Evolutionary conservation across 2,797 vertebrate genomes (phyloP).

Genomic region (Malacoctenus gilli): DNA sequence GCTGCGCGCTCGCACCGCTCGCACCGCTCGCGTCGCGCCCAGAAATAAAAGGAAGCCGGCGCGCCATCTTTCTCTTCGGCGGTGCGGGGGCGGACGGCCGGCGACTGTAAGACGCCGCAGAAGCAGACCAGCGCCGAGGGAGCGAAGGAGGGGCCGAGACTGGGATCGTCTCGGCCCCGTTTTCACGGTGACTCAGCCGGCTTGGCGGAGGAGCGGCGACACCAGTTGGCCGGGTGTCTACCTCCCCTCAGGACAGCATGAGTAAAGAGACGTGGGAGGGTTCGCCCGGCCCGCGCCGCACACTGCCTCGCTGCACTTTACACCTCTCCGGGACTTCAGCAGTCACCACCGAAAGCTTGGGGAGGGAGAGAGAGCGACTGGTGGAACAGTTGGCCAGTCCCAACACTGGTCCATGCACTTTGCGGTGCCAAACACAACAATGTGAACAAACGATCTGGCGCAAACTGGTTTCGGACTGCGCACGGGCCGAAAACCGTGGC

Average conservation of each 20-base stretch:
- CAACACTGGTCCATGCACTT: slow-evolving; percentile 36
- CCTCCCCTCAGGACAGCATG: slow-evolving; percentile 70
- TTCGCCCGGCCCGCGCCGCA: slow-evolving; percentile 59
- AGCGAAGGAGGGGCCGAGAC: slow-evolving; percentile 27
- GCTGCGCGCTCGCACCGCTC: too few relatives aligned
- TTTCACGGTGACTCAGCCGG: slow-evolving; percentile 59
- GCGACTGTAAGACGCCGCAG: too few relatives aligned
- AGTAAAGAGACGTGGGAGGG: slow-evolving; percentile 72
- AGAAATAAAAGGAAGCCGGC: too few relatives aligned
- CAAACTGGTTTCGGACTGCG: slow-evolving; percentile 13
- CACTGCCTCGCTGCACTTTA: slow-evolving; percentile 69
- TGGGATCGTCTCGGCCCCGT: slow-evolving; percentile 27
- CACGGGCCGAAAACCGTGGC: not conserved
- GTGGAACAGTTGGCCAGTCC: slow-evolving; percentile 65
- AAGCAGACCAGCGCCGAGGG: not conserved
- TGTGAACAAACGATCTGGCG: slow-evolving; percentile 23
- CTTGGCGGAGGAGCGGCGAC: slow-evolving; percentile 57
- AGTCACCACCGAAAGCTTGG: slow-evolving; percentile 45
- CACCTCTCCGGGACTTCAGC: slow-evolving; percentile 66
- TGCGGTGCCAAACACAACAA: slow-evolving; percentile 44
- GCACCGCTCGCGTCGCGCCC: too few relatives aligned
- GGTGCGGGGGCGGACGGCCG: too few relatives aligned
- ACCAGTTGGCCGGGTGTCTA: slow-evolving; percentile 72
- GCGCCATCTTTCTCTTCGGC: too few relatives aligned
- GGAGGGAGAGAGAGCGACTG: too few relatives aligned